A percentile compares a stretch with the other conserved stretches of the same genome.
Evolutionary conservation across 2,797 vertebrate species (phyloP).

Genomic region (Schizopygopsis malacanthus): DNA sequence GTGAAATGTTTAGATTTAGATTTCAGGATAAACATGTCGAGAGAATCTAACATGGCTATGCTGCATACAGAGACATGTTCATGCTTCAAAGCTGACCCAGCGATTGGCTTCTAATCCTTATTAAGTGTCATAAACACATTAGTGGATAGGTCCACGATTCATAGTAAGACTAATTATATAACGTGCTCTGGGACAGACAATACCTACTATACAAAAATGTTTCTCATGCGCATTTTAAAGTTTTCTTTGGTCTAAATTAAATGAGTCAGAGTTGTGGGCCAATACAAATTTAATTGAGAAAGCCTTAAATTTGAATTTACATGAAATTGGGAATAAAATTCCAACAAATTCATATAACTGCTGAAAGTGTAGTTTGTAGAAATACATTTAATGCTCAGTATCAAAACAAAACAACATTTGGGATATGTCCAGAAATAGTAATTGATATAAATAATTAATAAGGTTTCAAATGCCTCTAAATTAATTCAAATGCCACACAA

Average conservation of each 20-base stretch:
- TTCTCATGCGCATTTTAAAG: not conserved
- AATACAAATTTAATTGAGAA: no score
- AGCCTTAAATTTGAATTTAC: no score
- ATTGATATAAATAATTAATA: no score
- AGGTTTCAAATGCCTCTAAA: no score
- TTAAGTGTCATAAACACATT: slow-evolving; percentile 80
- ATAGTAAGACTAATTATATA: slow-evolving; percentile 74
- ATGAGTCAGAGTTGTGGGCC: not conserved
- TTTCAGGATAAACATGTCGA: not conserved
- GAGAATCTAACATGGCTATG: slow-evolving; percentile 41
- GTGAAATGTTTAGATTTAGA: not conserved
- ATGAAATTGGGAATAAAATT: no score
- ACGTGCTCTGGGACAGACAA: not conserved
- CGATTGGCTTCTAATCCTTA: slow-evolving; percentile 75
- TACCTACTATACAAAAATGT: not conserved
- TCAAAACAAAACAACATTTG: no score
- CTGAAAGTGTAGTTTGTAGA: no score
- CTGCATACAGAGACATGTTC: slow-evolving; percentile 18
- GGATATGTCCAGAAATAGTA: no score
- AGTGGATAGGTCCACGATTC: slow-evolving; percentile 53
- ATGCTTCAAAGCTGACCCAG: slow-evolving; percentile 66
- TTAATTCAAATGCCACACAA: no score
- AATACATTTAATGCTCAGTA: no score
- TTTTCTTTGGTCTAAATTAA: not conserved
- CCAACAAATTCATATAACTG: no score